phyloP scores from a whole-genome alignment of 1,140 invertebrate species.

The Rhagoletis pomonella region DNA sequence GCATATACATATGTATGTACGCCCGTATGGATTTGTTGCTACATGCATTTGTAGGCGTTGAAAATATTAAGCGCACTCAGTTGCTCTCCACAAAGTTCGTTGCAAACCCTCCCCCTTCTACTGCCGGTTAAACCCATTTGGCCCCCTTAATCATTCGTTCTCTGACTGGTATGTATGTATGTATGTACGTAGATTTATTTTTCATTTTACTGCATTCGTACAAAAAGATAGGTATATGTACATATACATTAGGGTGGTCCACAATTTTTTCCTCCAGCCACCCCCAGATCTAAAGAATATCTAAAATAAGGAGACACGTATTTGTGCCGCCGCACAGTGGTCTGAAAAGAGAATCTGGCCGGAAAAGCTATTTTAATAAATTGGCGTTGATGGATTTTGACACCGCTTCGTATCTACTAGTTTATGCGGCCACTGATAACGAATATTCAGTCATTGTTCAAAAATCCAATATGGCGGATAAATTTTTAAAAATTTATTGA shows the following conservation, averaged over 20 bases:
- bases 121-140: background rate
- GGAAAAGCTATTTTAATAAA: too few relatives aligned
- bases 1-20: background rate
- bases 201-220: background rate
- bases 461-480: too few relatives aligned
- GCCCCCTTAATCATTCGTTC: background rate
- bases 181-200: background rate
- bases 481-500: too few relatives aligned
- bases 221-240: background rate
- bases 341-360: too few relatives aligned
- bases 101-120: background rate
- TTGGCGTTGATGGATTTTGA: too few relatives aligned
- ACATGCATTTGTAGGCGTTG: slow-evolving; percentile 1
- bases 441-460: too few relatives aligned
- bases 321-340: too few relatives aligned
- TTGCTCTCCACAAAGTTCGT: slow-evolving; percentile 28
- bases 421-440: too few relatives aligned
- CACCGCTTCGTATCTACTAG: too few relatives aligned
- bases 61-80: slow-evolving; percentile 26
- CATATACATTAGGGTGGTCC: background rate
- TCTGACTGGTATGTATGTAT: background rate
- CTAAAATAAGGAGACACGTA: too few relatives aligned
- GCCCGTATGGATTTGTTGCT: background rate
- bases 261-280: too few relatives aligned
- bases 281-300: too few relatives aligned